Conservation (phyloP, 2,113 vertebrate genomes). For the Carassius auratus region DNA sequence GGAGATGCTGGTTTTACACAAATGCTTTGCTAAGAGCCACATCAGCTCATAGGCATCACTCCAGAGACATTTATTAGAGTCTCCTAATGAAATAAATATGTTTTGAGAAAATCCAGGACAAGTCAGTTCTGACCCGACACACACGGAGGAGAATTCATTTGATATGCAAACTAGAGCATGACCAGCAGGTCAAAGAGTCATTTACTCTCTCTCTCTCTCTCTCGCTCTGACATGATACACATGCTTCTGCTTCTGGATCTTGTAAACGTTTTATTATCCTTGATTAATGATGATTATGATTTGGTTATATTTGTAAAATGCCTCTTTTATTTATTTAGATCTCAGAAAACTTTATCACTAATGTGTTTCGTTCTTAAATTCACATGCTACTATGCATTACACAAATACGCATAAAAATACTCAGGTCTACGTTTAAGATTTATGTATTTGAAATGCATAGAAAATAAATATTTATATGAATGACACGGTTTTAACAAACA, state of each 20-base stretch:
- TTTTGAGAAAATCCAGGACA: constrained; percentile 16
- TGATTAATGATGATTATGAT: background rate
- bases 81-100: constrained; percentile 28
- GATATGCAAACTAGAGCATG: constrained; percentile 22
- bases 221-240: background rate
- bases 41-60: background rate
- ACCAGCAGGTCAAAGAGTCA: constrained; percentile 19
- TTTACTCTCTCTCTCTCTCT: no score
- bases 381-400: background rate
- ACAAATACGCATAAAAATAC: background rate
- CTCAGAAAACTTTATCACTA: background rate
- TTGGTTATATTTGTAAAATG: background rate
- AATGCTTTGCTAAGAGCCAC: background rate
- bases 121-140: constrained; percentile 18
- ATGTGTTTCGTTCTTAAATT: background rate
- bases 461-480: background rate
- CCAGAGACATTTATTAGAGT: background rate
- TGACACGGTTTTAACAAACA: background rate
- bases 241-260: background rate
- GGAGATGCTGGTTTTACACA: background rate
- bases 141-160: constrained; percentile 2
- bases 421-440: background rate
- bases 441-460: background rate
- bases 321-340: background rate
- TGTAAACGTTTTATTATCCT: background rate